Base-by-base conservation (phyloP, 2,888 invertebrate species). In the Suillia variegata region DNA sequence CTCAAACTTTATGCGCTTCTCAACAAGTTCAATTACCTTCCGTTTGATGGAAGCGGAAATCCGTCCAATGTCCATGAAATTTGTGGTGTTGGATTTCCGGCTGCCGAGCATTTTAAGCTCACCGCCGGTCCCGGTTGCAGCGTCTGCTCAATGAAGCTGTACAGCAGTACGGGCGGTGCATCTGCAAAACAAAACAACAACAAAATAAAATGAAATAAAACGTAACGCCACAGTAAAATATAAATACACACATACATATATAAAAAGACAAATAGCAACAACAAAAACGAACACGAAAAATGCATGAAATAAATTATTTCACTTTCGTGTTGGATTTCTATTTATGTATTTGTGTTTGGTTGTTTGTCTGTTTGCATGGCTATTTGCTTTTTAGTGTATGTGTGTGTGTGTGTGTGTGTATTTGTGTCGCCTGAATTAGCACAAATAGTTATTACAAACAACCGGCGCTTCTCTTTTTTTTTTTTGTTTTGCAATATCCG, bases 21-120 rank as follows among this genome's bases (percentile, higher is more conserved):
- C 70, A 75, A 75, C 73, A 77, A 79, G 82, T 80, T 81, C 78
- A 80, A 77, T 80, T 82, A 82, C 82, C 82, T 82, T 80, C 82
- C 82, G 77, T 82, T 82, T 71, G 82, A 86, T 71, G 90, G 90
- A 70, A 91, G 83, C 69, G 88, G 85, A 82, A 90, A 90, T 68
- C 90, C 90, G 79, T 91, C 91, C 73, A 91, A 83, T 65, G 87
- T 86, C 93, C 93, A 93, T 65, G 87, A 85, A 78, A 93, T 88
- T 80, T 88, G 87, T 53, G 93, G 92, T 63, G 90, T 89, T 61
- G 93, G 93, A 84, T 91, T 90, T 69, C 90, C 90, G 69, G 88
- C 87, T 68, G 90, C 89, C 65, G 89, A 89, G 78, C 92, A 93
- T 81, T 90, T 89, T 67, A 92, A 84, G 62, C 91, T 90, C 67